Base-by-base conservation (phyloP, 2,888 invertebrate species). In the Alviniconcha strummeri region DNA sequence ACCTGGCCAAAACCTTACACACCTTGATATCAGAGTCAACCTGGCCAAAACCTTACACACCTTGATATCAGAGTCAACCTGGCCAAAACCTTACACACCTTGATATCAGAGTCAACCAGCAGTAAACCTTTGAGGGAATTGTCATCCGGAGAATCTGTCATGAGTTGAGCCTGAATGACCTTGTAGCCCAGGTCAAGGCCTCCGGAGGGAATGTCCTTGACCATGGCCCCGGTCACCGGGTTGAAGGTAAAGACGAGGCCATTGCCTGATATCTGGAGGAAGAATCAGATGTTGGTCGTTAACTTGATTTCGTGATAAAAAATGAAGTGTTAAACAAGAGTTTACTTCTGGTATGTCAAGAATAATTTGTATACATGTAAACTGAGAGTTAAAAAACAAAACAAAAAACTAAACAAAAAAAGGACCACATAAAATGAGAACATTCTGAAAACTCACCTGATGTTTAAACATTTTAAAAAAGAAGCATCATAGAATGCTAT, bases 161-260 rank as follows among this genome's bases (percentile, higher is more conserved):
- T 92, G 84, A 97, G 91, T 86, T 96, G 95, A 17, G 96, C 95
- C 93, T 98, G 98, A 89, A 96, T 95, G 83, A 98, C 95, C 92
- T 95, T 95, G 91, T 95, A 96, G 81, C 90, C 91, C 64, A 92
- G 85, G 85, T 89, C 87, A 84, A 85, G 80, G 15, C 92, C 92
- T 54, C 82, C 84, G 60, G 83, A 55, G 0, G 91, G 89, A 75
- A 88, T 89, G 52, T 87, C 89, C 13, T 88, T 86, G 5, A 91
- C 86, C 8, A 91, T 88, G 74, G 95, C 95, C 9, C 99, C 99
- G 81, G 96, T 97, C 87, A 99, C 97, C 0, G 99, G 99, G 95
- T 99, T 97, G 93, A 99, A 96, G 19, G 96, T 96, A 87, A 96
- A 96, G 54, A 98, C 91, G 52, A 97, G 83, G 4, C 91, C 91